Conservation (phyloP, 2,888 invertebrate genomes). For the Clitarchus hookeri region DNA sequence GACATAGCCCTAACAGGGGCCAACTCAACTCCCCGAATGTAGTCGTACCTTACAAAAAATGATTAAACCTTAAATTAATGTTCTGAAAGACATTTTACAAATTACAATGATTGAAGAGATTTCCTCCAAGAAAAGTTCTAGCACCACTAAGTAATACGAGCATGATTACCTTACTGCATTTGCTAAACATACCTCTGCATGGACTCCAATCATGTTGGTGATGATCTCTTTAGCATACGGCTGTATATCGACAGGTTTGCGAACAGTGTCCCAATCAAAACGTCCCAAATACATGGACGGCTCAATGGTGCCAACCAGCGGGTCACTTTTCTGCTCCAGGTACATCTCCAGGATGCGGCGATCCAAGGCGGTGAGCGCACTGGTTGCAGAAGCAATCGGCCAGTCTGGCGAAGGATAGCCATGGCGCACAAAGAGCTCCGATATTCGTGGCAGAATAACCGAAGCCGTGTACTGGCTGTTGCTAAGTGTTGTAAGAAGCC, state of each 20-base stretch:
- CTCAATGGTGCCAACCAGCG: conserved; percentile 93
- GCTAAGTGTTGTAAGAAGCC: conserved; percentile 82
- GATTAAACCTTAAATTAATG: no score
- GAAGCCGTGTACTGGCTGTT: conserved; percentile 86
- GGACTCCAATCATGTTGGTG: conserved; percentile 52
- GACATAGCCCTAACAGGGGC: no score
- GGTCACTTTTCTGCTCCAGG: conserved; percentile 90
- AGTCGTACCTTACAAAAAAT: no score
- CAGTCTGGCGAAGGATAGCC: conserved; percentile 76
- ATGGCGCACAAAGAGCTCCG: conserved; percentile 66
- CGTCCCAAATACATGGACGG: conserved; percentile 93
- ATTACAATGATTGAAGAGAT: no score
- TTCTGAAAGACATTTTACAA: no score
- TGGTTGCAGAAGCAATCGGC: conserved; percentile 65
- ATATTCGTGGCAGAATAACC: conserved; percentile 72
- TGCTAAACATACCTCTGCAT: conserved; percentile 33
- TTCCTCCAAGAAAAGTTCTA: no score
- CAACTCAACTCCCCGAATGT: no score
- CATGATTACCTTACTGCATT: no score
- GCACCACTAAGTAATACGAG: no score
- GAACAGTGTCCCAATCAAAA: conserved; percentile 82
- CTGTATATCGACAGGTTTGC: conserved; percentile 74
- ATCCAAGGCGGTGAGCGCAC: conserved; percentile 50
- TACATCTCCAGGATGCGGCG: conserved; percentile 71
- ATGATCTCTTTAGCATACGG: conserved; percentile 90